These are phyloP conservation scores for Clarias pachynema DNA, from an alignment of 2,797 vertebrate species.

Conservation along the genomic window DNA sequence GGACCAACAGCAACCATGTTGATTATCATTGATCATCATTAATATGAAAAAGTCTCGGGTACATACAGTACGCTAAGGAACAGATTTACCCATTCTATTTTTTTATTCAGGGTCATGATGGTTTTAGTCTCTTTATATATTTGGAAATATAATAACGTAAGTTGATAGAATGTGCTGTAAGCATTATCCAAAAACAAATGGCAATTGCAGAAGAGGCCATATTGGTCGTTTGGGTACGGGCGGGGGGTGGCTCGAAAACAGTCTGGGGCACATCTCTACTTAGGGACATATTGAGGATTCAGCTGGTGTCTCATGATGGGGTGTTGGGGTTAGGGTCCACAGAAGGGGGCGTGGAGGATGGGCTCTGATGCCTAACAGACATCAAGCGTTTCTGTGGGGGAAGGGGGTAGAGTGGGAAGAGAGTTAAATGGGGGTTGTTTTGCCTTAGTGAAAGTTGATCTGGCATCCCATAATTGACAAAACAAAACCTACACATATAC, in stretches of 20 bases:
- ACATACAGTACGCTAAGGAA: background rate
- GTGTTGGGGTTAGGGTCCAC: slow-evolving; percentile 24
- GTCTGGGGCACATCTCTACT: background rate
- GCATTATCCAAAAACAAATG: background rate
- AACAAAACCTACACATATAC: no score
- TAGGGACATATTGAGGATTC: slow-evolving; percentile 21
- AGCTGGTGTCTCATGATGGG: slow-evolving; percentile 14
- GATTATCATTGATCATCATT: no score
- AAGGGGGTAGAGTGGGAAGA: slow-evolving; percentile 10
- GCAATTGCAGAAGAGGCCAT: background rate
- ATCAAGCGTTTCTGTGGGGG: slow-evolving; percentile 25
- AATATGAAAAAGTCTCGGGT: no score
- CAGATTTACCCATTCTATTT: background rate
- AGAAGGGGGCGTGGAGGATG: slow-evolving; percentile 36
- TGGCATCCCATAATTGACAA: background rate
- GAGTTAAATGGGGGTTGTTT: slow-evolving; percentile 20
- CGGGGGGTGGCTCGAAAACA: background rate
- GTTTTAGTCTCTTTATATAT: background rate
- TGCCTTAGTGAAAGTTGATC: background rate
- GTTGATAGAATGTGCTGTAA: background rate
- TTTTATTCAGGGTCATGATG: background rate
- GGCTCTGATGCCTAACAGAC: slow-evolving; percentile 31
- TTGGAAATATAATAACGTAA: background rate
- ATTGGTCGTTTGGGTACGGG: background rate
- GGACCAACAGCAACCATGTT: background rate